Evolutionary conservation across 2,888 invertebrate genomes (phyloP).

Genomic region (Limnephilus marmoratus): DNA sequence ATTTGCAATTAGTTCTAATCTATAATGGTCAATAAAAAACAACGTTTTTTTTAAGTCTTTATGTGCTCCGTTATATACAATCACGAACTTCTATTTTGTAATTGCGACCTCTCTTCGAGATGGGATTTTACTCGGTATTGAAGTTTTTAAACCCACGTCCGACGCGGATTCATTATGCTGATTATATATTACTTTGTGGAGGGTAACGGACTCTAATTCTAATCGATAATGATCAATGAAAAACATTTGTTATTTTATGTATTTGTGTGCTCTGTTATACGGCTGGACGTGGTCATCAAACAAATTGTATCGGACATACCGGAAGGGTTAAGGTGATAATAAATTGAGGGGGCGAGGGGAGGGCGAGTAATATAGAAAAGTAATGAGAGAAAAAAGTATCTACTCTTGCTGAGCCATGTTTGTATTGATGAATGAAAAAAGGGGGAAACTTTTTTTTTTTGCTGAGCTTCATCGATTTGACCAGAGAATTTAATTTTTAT

Average conservation of each 20-base stretch:
- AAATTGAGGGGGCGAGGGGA: neutral
- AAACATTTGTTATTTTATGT: neutral
- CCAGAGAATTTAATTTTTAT: neutral
- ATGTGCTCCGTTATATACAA: neutral
- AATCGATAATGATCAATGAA: neutral
- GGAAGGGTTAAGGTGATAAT: constrained; percentile 2
- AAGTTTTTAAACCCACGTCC: neutral
- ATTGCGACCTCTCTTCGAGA: neutral
- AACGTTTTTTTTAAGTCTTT: no score
- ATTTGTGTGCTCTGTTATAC: neutral
- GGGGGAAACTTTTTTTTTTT: neutral
- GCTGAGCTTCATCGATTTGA: neutral
- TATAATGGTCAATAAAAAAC: neutral
- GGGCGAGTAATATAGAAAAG: neutral
- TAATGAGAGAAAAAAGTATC: constrained; percentile 2
- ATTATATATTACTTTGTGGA: neutral
- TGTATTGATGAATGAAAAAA: neutral
- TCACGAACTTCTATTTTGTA: neutral
- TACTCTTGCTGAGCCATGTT: neutral
- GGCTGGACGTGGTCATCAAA: neutral
- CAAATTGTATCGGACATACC: neutral
- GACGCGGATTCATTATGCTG: neutral
- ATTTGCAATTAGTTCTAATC: neutral
- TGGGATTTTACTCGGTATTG: neutral
- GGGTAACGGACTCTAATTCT: neutral